These are phyloP conservation scores for Uromys caudimaculatus DNA, from an alignment of 2,797 vertebrate species.

Conservation along the genomic window DNA sequence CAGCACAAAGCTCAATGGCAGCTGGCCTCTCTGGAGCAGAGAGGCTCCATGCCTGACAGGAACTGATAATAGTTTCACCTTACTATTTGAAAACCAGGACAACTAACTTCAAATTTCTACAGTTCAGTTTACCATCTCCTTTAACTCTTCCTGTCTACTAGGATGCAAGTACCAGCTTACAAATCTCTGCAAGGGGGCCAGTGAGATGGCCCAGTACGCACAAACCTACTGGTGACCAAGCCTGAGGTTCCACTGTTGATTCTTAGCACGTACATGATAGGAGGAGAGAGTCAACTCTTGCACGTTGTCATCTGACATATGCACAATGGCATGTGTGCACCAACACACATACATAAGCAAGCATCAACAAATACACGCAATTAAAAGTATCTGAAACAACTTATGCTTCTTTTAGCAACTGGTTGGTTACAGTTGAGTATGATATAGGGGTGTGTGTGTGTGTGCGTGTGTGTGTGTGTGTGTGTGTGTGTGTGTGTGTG, in stretches of 20 bases:
- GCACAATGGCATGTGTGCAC: neutral
- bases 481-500: neutral
- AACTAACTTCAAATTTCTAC: slow-evolving; percentile 42
- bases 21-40: neutral
- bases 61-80: neutral
- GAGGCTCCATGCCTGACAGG: neutral
- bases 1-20: neutral
- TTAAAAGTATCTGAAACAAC: slow-evolving; percentile 14
- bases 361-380: neutral
- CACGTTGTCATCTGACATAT: neutral
- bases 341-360: neutral
- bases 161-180: neutral
- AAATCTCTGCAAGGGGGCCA: slow-evolving; percentile 4
- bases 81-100: slow-evolving; percentile 47
- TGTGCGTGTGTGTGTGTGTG: neutral
- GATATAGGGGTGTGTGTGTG: neutral
- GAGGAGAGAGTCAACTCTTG: neutral
- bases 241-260: neutral
- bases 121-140: neutral
- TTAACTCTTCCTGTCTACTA: neutral
- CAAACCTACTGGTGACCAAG: neutral
- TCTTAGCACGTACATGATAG: neutral
- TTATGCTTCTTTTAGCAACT: neutral
- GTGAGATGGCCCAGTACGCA: neutral
- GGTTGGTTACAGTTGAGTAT: neutral